These are phyloP conservation scores for Ephestia elutella DNA, from an alignment of 1,140 invertebrate species.

Conservation along the genomic window DNA sequence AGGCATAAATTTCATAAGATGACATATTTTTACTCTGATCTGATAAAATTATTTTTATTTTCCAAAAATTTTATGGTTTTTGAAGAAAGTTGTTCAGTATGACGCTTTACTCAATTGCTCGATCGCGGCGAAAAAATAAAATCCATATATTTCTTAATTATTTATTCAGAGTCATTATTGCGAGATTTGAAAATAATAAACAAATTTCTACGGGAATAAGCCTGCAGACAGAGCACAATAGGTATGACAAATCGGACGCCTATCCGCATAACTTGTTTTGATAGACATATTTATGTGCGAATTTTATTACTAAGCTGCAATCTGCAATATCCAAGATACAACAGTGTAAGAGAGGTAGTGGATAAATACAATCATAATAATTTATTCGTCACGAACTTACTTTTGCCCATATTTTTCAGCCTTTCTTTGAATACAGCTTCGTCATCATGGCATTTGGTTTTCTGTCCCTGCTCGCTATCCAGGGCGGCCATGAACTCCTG, in stretches of 20 bases:
- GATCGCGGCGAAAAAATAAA: no score
- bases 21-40: no score
- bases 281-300: no score
- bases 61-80: no score
- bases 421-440: conserved; percentile 88
- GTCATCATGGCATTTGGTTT: conserved; percentile 79
- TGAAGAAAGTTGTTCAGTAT: no score
- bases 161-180: no score
- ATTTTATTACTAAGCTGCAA: neutral
- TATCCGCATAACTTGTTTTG: no score
- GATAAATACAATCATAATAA: neutral
- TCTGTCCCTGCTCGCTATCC: conserved; percentile 80
- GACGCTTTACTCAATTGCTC: no score
- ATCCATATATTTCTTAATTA: no score
- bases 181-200: conserved; percentile 6
- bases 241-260: neutral
- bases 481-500: conserved; percentile 92
- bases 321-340: neutral
- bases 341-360: no score
- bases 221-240: neutral
- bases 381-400: conserved; percentile 54
- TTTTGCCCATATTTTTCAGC: conserved; percentile 91
- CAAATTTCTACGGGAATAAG: neutral
- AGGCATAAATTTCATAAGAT: no score
- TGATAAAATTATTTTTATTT: no score